Conservation (phyloP, 1,140 invertebrate genomes). For the Drosophila mauritiana region DNA sequence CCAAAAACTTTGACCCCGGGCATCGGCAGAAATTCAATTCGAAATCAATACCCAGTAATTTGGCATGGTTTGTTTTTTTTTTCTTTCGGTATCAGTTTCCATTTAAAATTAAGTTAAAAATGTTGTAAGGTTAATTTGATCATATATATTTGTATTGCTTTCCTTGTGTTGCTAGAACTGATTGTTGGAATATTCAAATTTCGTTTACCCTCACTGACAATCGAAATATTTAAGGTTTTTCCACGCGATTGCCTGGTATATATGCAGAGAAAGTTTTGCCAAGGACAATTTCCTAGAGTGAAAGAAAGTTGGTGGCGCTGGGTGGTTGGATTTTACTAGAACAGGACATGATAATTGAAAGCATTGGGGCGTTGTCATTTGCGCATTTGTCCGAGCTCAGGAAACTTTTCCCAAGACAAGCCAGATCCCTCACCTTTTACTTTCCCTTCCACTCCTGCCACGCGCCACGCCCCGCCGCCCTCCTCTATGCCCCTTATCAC, state of each 20-base stretch:
- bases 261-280: constrained; percentile 26
- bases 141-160: too few relatives aligned
- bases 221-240: constrained; percentile 23
- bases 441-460: background rate
- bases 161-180: background rate
- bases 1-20: constrained; percentile 32
- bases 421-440: constrained; percentile 2
- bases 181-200: background rate
- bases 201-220: background rate
- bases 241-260: constrained; percentile 25
- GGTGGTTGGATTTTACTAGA: background rate
- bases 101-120: background rate
- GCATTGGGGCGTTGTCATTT: constrained; percentile 55
- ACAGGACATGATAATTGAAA: constrained; percentile 60
- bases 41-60: constrained; percentile 11
- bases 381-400: constrained; percentile 36
- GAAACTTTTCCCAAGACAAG: constrained; percentile 28
- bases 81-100: background rate
- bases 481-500: background rate
- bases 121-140: too few relatives aligned
- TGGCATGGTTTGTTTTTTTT: background rate
- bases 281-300: constrained; percentile 32
- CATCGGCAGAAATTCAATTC: constrained; percentile 18
- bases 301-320: background rate
- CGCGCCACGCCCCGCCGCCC: too few relatives aligned